phyloP scores from a whole-genome alignment of 2,888 invertebrate species.

The Plebejus argus region DNA sequence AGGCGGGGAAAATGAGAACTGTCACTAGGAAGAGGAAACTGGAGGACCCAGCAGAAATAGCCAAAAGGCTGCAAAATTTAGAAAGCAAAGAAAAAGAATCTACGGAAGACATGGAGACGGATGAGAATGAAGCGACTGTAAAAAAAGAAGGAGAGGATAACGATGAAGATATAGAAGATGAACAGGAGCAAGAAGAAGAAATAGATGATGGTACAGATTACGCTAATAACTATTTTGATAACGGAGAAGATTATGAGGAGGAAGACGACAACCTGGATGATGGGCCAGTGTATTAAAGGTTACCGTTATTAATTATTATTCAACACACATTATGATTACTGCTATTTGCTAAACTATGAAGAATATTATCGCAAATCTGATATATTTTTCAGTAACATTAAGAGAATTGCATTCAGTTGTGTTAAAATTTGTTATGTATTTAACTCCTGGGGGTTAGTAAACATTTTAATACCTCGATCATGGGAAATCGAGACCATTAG shows the following conservation, averaged over 20 bases:
- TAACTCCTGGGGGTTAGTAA: background rate
- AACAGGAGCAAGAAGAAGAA: conserved; percentile 89
- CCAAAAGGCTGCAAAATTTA: conserved; percentile 82
- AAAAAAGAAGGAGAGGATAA: conserved; percentile 79
- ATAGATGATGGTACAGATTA: conserved; percentile 95
- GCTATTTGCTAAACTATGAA: too few relatives aligned
- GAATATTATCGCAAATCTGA: too few relatives aligned
- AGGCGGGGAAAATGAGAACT: conserved; percentile 61
- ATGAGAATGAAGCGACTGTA: conserved; percentile 64
- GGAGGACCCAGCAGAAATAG: conserved; percentile 63
- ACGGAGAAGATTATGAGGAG: conserved; percentile 92
- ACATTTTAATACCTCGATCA: too few relatives aligned
- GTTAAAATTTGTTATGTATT: background rate
- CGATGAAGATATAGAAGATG: conserved; percentile 81
- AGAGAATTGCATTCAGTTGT: too few relatives aligned
- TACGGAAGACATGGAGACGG: conserved; percentile 70
- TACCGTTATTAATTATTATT: background rate
- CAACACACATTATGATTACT: too few relatives aligned
- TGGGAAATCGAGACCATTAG: too few relatives aligned
- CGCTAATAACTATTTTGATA: conserved; percentile 92
- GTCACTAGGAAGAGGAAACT: conserved; percentile 62
- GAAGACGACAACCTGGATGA: conserved; percentile 93
- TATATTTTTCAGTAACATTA: too few relatives aligned
- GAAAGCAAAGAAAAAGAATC: conserved; percentile 83
- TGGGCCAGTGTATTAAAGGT: conserved; percentile 87